phyloP scores from a whole-genome alignment of 2,888 invertebrate species.

The Piscicola geometra region DNA sequence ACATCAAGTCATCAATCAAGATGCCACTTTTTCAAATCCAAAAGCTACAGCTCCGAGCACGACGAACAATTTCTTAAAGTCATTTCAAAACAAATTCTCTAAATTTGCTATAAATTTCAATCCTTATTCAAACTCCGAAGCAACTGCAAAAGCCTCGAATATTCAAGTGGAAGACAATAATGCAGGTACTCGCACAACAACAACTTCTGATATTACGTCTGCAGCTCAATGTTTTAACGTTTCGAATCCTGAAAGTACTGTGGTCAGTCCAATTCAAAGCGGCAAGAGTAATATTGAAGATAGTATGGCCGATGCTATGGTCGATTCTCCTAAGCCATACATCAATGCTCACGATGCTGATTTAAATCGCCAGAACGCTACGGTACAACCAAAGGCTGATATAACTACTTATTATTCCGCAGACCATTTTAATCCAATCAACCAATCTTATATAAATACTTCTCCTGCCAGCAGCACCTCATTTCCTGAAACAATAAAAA shows the following conservation, averaged over 20 bases:
- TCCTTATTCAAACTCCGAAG: not conserved
- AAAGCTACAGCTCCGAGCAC: too few species aligned
- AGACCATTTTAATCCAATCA: slow-evolving; percentile 2
- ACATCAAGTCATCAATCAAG: too few species aligned
- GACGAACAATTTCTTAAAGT: not conserved
- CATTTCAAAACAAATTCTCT: slow-evolving; percentile 1
- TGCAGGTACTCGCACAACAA: too few species aligned
- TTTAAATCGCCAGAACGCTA: not conserved
- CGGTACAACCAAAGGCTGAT: not conserved
- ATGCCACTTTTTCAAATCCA: too few species aligned
- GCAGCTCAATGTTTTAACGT: too few species aligned
- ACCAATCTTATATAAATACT: not conserved
- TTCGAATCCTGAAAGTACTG: too few species aligned
- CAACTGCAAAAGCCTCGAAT: too few species aligned
- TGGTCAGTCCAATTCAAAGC: not conserved
- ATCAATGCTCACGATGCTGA: not conserved
- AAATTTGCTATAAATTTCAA: not conserved
- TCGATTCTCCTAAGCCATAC: not conserved
- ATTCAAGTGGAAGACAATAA: too few species aligned
- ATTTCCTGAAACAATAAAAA: too few species aligned
- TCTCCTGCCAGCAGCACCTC: too few species aligned
- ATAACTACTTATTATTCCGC: not conserved
- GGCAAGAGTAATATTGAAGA: not conserved
- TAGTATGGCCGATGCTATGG: not conserved
- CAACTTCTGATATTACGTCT: too few species aligned